Evolutionary conservation across 2,888 invertebrate species (phyloP).

Genomic region (Uropetala carovei): DNA sequence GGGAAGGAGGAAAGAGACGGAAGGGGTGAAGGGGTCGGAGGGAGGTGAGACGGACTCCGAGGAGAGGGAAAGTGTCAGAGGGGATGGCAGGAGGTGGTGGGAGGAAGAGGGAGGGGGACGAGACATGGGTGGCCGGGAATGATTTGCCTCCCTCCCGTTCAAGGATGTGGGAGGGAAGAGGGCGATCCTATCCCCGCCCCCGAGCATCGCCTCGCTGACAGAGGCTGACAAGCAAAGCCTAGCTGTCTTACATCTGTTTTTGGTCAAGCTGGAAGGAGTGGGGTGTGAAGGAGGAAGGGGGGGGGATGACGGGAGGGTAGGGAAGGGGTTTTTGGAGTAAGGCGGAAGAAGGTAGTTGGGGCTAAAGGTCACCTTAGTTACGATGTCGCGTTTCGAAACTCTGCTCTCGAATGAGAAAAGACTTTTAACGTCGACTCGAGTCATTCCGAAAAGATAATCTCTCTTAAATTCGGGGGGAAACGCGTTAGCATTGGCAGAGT

Average conservation of each 20-base stretch:
- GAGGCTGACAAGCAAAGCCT: conserved; percentile 32
- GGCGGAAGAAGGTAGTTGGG: conserved; percentile 30
- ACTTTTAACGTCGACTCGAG: too few relatives aligned
- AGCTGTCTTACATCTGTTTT: conserved; percentile 64
- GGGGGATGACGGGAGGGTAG: not conserved
- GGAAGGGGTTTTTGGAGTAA: not conserved
- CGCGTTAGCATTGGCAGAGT: too few relatives aligned
- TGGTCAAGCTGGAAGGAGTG: conserved; percentile 46
- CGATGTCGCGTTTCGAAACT: not conserved
- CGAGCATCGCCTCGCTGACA: conserved; percentile 21
- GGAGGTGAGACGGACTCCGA: too few relatives aligned
- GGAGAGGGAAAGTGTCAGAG: too few relatives aligned
- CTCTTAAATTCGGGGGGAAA: too few relatives aligned
- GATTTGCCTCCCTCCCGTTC: not conserved
- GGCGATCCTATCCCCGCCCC: conserved; percentile 13
- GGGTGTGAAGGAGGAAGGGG: not conserved
- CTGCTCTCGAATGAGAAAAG: not conserved
- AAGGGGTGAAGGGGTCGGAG: too few relatives aligned
- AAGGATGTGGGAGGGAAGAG: not conserved
- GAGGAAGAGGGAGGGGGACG: not conserved
- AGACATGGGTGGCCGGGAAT: not conserved
- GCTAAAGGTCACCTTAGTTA: not conserved
- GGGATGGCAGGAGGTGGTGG: too few relatives aligned
- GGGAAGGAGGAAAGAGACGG: too few relatives aligned
- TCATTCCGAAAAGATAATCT: too few relatives aligned